A percentile compares a stretch with the other conserved stretches of the same genome.
Conservation (phyloP, 2,113 vertebrate species). For the Cynocephalus volans region DNA sequence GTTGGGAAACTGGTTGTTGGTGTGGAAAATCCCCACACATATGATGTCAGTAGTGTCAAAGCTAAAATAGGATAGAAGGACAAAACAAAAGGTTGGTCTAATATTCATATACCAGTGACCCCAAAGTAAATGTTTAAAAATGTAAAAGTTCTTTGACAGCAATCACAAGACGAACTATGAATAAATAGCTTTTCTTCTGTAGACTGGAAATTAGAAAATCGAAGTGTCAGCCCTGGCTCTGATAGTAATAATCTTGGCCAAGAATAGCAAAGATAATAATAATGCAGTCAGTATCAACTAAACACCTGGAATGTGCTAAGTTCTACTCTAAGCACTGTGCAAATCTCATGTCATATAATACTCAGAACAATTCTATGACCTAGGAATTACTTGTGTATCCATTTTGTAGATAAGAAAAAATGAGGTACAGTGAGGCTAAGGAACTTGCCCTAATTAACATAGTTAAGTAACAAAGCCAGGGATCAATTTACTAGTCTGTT, state of each 20-base stretch:
- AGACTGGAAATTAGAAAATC: background rate
- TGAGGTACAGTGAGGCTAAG: background rate
- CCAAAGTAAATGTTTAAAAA: background rate
- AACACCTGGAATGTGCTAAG: background rate
- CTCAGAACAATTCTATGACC: background rate
- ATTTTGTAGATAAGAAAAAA: background rate
- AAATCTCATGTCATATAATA: background rate
- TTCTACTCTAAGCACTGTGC: background rate
- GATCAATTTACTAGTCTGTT: background rate
- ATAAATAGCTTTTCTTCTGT: background rate
- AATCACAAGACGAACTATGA: background rate
- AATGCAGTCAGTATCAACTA: background rate
- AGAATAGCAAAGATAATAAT: background rate
- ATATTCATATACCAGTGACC: background rate
- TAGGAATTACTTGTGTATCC: background rate
- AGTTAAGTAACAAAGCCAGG: constrained; percentile 8
- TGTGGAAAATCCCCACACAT: background rate
- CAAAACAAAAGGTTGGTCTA: background rate
- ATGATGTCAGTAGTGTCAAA: background rate
- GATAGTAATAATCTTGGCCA: background rate
- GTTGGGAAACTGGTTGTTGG: background rate
- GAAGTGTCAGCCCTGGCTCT: background rate
- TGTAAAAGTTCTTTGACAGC: background rate
- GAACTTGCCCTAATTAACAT: background rate
- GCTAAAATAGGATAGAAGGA: background rate